These are phyloP conservation scores for Sinonovacula constricta DNA, from an alignment of 1,140 invertebrate species.

Conservation along the genomic window DNA sequence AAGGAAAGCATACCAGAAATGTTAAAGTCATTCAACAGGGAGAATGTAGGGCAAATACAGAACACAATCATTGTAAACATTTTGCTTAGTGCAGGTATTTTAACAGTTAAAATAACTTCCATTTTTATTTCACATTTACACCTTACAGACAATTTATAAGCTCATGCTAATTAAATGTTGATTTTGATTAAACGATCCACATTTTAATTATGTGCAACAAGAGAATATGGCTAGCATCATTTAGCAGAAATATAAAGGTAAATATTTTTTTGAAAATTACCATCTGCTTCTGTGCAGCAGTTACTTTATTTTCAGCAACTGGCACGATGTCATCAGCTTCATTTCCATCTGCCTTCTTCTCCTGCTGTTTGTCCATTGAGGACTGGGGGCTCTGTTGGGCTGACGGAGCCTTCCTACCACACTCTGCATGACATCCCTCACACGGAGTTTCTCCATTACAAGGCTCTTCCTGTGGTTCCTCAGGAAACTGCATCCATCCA, in stretches of 20 bases:
- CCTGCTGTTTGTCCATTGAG: not conserved
- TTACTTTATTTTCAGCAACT: not conserved
- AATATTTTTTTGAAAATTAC: not conserved
- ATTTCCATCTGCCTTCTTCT: not conserved
- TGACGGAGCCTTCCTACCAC: not conserved
- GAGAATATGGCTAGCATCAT: no score
- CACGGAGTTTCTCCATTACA: no score
- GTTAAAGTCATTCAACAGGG: not conserved
- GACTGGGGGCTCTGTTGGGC: not conserved
- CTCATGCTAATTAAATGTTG: no score
- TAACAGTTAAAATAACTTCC: no score
- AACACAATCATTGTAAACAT: conserved; percentile 15
- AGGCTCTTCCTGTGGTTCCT: not conserved
- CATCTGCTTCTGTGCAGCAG: not conserved
- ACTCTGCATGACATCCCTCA: not conserved
- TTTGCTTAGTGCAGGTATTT: not conserved
- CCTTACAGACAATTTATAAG: no score
- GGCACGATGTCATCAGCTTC: not conserved
- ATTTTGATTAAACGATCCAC: no score
- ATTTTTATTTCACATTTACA: no score
- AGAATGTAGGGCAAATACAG: not conserved
- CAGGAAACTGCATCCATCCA: not conserved
- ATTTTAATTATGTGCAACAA: no score
- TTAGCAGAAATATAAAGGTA: not conserved
- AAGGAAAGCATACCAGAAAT: not conserved